A percentile compares a stretch with the other conserved stretches of the same genome.
Conservation (phyloP, 2,797 vertebrate species). For the Falco novaeseelandiae region DNA sequence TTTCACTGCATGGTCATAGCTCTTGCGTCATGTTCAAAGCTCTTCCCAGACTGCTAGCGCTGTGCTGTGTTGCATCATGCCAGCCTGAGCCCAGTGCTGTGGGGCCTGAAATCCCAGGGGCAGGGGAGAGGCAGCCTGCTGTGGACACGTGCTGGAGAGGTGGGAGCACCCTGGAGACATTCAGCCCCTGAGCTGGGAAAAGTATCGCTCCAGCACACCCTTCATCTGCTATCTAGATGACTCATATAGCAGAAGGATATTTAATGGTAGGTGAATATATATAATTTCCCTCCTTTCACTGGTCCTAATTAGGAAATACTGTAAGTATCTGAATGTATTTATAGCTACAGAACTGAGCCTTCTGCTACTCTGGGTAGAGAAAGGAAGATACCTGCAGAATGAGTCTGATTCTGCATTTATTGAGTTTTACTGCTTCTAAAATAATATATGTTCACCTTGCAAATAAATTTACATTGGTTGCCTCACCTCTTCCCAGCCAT, state of each 20-base stretch:
- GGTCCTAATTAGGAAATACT: neutral
- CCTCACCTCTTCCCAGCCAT: neutral
- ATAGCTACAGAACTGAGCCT: neutral
- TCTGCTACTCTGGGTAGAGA: neutral
- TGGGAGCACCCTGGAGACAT: neutral
- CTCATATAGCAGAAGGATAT: neutral
- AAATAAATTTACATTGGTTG: neutral
- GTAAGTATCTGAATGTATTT: neutral
- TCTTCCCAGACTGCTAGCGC: neutral
- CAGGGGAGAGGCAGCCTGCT: neutral
- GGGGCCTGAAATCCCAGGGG: accelerated
- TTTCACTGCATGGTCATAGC: neutral
- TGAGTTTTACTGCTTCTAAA: neutral
- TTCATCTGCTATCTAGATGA: neutral
- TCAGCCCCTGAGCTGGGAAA: neutral
- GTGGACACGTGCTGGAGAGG: accelerated
- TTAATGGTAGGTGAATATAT: neutral
- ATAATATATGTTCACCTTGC: neutral
- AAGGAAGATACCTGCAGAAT: neutral
- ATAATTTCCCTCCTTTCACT: neutral
- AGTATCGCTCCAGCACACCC: neutral
- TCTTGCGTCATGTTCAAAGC: neutral
- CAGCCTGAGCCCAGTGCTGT: neutral
- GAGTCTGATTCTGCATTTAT: neutral
- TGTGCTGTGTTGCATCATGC: neutral